phyloP scores from a whole-genome alignment of 1,140 invertebrate species.

The Andricus grossulariae region DNA sequence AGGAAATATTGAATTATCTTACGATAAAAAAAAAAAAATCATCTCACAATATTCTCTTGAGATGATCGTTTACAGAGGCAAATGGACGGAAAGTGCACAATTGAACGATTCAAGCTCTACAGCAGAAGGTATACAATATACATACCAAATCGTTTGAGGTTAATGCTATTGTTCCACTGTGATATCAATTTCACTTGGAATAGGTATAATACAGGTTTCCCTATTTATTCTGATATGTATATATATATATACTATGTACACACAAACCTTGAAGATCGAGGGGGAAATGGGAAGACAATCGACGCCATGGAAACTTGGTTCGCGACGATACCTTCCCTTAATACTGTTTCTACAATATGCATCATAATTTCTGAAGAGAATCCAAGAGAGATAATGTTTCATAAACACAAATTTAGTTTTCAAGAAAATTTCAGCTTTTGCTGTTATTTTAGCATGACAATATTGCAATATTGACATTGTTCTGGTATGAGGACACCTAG shows the following conservation, averaged over 20 bases:
- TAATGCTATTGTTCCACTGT: slow-evolving; percentile 30
- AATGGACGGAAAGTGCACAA: slow-evolving; percentile 23
- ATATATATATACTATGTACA: background rate
- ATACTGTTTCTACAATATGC: too few species aligned
- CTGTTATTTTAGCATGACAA: too few species aligned
- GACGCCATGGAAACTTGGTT: background rate
- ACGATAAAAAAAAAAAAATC: too few species aligned
- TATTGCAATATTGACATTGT: too few species aligned
- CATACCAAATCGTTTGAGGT: slow-evolving; percentile 28
- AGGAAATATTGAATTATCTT: too few species aligned
- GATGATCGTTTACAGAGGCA: slow-evolving; percentile 12
- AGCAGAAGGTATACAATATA: slow-evolving; percentile 14
- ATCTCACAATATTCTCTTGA: background rate
- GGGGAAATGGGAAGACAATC: background rate
- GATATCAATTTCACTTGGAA: slow-evolving; percentile 16
- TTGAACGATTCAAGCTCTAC: slow-evolving; percentile 13
- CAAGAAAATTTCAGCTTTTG: too few species aligned
- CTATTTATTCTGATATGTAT: background rate
- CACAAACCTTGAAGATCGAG: too few species aligned
- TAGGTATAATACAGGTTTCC: slow-evolving; percentile 9
- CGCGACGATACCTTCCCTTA: too few species aligned
- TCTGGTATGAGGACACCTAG: too few species aligned
- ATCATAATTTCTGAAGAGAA: too few species aligned
- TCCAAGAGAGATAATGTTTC: too few species aligned
- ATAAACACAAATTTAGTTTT: too few species aligned